These are phyloP conservation scores for Mohoua ochrocephala DNA, from an alignment of 2,113 vertebrate species.

Conservation along the genomic window DNA sequence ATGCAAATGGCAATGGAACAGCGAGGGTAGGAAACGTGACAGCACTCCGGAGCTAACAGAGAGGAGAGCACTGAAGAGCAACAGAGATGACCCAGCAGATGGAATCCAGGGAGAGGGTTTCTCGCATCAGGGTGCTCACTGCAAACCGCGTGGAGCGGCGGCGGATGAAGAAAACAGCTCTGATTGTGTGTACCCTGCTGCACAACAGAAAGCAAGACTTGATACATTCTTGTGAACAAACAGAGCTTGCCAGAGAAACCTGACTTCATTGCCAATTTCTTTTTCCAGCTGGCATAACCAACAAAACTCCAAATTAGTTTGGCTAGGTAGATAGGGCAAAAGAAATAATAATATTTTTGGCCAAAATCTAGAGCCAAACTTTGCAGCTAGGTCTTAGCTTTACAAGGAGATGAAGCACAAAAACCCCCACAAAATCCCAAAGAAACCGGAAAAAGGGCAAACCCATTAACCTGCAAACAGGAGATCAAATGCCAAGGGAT, in stretches of 20 bases:
- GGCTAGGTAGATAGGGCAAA: slow-evolving; percentile 14
- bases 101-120: not conserved
- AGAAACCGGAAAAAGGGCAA: not conserved
- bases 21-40: not conserved
- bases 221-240: not conserved
- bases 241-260: not conserved
- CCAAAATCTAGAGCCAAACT: not conserved
- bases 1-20: not conserved
- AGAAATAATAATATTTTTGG: slow-evolving; percentile 13
- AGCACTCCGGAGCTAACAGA: not conserved
- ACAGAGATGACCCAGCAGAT: not conserved
- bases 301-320: slow-evolving; percentile 33
- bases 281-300: slow-evolving; percentile 27
- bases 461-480: not conserved
- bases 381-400: not conserved
- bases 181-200: not conserved
- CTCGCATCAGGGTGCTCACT: not conserved
- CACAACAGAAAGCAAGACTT: not conserved
- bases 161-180: not conserved
- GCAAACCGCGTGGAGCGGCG: accelerated
- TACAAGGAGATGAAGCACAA: not conserved
- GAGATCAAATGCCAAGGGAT: not conserved
- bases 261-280: not conserved
- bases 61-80: not conserved
- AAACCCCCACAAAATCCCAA: not conserved